Evolutionary conservation across 2,888 invertebrate genomes (phyloP).

Genomic region (Amitus sp.): DNA sequence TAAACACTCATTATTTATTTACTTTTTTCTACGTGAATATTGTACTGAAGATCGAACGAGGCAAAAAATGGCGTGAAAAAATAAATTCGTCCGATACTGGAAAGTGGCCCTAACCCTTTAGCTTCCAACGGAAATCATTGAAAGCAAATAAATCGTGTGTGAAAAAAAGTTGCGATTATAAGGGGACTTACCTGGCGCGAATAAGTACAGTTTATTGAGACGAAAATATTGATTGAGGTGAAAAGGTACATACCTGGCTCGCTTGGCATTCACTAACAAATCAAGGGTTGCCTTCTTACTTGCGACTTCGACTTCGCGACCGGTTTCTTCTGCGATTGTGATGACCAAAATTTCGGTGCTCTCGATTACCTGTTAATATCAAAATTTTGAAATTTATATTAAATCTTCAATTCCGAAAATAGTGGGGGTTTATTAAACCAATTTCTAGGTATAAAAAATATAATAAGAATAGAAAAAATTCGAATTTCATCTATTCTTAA

Average conservation of each 20-base stretch:
- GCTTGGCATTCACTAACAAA: constrained; percentile 66
- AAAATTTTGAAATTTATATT: background rate
- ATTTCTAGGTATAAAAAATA: background rate
- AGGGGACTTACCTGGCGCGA: constrained; percentile 62
- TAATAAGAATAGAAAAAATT: constrained; percentile 2
- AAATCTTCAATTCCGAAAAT: no score
- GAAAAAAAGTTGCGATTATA: constrained; percentile 59
- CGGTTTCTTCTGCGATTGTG: constrained; percentile 62
- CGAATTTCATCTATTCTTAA: no score
- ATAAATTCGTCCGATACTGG: constrained; percentile 17
- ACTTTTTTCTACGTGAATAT: background rate
- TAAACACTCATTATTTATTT: background rate
- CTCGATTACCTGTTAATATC: constrained; percentile 52
- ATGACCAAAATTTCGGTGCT: constrained; percentile 59
- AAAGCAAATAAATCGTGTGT: constrained; percentile 51
- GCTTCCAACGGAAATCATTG: constrained; percentile 23
- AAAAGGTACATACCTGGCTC: constrained; percentile 65
- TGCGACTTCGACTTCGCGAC: constrained; percentile 65
- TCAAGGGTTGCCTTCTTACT: constrained; percentile 66
- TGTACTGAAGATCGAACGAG: no score
- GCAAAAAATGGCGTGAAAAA: constrained; percentile 3
- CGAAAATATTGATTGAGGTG: constrained; percentile 63
- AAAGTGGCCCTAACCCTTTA: constrained; percentile 24
- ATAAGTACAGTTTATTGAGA: constrained; percentile 65
- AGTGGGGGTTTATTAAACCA: no score